phyloP scores from a whole-genome alignment of 2,113 vertebrate genomes.

The Brienomyrus longianalis region DNA sequence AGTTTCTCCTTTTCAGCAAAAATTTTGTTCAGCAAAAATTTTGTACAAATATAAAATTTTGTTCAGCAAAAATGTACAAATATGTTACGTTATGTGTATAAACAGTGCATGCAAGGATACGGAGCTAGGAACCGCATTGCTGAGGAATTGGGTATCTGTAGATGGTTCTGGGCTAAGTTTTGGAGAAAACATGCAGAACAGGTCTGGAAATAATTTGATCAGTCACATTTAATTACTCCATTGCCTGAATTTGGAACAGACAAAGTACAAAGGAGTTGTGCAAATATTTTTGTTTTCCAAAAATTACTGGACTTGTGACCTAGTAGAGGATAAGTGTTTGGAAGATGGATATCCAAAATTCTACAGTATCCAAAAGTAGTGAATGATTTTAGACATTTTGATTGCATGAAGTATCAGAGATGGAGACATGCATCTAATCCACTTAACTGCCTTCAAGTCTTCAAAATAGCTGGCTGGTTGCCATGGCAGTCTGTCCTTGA shows the following conservation, averaged over 20 bases:
- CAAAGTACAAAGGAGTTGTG: not conserved
- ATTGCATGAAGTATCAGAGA: not conserved
- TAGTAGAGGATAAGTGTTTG: not conserved
- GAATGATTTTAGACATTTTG: not conserved
- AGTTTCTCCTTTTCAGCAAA: not conserved
- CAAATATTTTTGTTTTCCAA: not conserved
- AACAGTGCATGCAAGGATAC: not conserved
- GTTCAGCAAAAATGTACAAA: not conserved
- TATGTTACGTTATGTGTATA: not conserved
- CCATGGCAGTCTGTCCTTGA: conserved; percentile 16
- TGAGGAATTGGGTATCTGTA: not conserved
- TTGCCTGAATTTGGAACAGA: not conserved
- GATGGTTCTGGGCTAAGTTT: not conserved
- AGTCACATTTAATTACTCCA: not conserved
- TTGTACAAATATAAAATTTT: not conserved
- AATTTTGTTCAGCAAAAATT: no score
- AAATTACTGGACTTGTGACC: not conserved
- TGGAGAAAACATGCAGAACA: no score
- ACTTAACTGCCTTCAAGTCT: not conserved
- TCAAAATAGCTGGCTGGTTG: conserved; percentile 11
- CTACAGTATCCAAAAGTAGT: not conserved
- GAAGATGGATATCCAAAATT: not conserved
- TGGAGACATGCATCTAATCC: not conserved
- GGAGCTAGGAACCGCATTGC: not conserved
- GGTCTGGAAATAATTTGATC: not conserved